Percentiles rank a stretch among this genome's conserved stretches.
phyloP scores from a whole-genome alignment of 1,140 invertebrate genomes.

The Drosophila sp. region DNA sequence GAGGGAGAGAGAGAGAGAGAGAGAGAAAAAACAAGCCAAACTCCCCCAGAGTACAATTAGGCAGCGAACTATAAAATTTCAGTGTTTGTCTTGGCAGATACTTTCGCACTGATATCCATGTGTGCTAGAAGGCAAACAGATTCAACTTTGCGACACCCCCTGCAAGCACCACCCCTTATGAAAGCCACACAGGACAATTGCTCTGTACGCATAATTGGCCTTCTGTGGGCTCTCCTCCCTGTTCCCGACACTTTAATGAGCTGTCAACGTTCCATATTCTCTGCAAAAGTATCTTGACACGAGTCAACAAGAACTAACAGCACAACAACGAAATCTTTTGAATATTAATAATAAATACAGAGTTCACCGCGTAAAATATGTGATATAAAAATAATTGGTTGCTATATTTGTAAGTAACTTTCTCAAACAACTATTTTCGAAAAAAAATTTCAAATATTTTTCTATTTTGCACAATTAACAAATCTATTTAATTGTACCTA shows the following conservation, averaged over 20 bases:
- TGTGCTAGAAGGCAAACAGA: constrained; percentile 28
- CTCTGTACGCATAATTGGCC: constrained; percentile 69
- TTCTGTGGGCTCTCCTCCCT: constrained; percentile 50
- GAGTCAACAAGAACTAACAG: not conserved
- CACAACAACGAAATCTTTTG: constrained; percentile 73
- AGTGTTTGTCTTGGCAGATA: constrained; percentile 79
- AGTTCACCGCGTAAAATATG: too few species aligned
- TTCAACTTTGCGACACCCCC: constrained; percentile 7
- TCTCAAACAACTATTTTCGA: not conserved
- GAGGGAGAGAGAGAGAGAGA: not conserved
- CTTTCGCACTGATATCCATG: constrained; percentile 54
- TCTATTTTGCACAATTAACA: too few species aligned
- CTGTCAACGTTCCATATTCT: constrained; percentile 27
- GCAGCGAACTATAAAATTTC: constrained; percentile 79
- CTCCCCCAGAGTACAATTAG: constrained; percentile 79
- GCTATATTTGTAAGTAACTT: not conserved
- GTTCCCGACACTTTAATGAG: constrained; percentile 55
- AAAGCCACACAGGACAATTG: constrained; percentile 47
- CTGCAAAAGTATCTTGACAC: constrained; percentile 7
- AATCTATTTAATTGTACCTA: too few species aligned
- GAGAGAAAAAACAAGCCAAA: constrained; percentile 38
- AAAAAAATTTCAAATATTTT: too few species aligned
- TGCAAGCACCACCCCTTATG: not conserved
- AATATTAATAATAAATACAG: not conserved
- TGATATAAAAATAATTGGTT: too few species aligned